A percentile compares a stretch with the other conserved stretches of the same genome.
These are phyloP conservation scores for Heliornis fulica DNA, from an alignment of 2,113 vertebrate species.

Conservation along the genomic window DNA sequence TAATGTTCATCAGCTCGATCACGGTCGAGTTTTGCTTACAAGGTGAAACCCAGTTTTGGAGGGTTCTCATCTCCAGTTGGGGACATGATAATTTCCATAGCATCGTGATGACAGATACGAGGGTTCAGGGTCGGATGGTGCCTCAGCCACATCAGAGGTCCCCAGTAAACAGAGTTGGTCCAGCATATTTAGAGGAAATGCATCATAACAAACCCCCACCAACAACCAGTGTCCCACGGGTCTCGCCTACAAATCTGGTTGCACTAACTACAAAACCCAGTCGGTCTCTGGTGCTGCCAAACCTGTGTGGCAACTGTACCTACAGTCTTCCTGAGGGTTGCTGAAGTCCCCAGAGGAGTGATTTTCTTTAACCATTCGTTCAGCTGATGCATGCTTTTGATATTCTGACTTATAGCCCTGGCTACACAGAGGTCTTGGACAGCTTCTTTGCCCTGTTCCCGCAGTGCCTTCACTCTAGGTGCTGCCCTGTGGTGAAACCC, in stretches of 20 bases:
- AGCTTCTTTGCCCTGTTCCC: slow-evolving; percentile 48
- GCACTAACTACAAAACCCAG: not conserved
- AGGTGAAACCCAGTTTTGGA: slow-evolving; percentile 1
- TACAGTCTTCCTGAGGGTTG: slow-evolving; percentile 58
- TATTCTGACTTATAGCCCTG: slow-evolving; percentile 48
- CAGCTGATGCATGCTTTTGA: slow-evolving; percentile 64
- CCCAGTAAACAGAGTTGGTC: not conserved
- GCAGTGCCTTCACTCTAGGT: slow-evolving; percentile 47
- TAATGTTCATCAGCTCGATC: slow-evolving; percentile 1
- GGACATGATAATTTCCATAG: slow-evolving; percentile 39
- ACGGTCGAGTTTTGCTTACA: not conserved
- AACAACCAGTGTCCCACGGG: slow-evolving; percentile 43
- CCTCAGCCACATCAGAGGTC: slow-evolving; percentile 23
- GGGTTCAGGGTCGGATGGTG: not conserved
- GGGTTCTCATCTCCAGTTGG: slow-evolving; percentile 4
- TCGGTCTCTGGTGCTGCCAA: slow-evolving; percentile 39
- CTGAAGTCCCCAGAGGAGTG: slow-evolving; percentile 28
- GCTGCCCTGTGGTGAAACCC: slow-evolving; percentile 56
- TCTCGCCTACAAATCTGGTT: slow-evolving; percentile 29
- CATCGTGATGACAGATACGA: slow-evolving; percentile 33
- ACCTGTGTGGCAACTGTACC: slow-evolving; percentile 43
- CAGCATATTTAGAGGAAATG: slow-evolving; percentile 15
- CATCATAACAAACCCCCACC: not conserved
- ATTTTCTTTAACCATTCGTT: slow-evolving; percentile 22
- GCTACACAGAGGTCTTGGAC: slow-evolving; percentile 15